Base-by-base conservation (phyloP, 2,888 invertebrate genomes). In the Ophion obscuratus region DNA sequence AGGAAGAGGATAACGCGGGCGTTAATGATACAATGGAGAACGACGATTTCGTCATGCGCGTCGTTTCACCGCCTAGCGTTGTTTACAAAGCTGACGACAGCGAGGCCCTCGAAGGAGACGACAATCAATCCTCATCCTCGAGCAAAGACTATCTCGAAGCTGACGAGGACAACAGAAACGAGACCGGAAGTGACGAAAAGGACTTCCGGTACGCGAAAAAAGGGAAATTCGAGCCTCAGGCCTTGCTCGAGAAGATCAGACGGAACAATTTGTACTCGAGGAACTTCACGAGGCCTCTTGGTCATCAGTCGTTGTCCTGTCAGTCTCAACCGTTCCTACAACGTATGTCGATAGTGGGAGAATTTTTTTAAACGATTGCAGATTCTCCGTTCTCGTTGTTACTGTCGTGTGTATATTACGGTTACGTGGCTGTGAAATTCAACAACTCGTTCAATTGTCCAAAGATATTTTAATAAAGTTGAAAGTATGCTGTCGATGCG, bases 321-420 rank as follows among this genome's bases (percentile, higher is more conserved):
- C 96, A 96, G 75, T 97, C 97, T 2, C 98, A 97, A 81, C 96
- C 97, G 20, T 98, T 97, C 93, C 94, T 97, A 85, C 97, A 97
- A 93, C 95, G 97, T 91, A 95, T 98, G 93, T 97, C 97, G 20
- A 95, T 97, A 87, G 96, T 97, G 85, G 98, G 98, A 0, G 97
- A 98, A 95, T 97, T 98, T 95, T 96, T 96, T 91, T 94, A 24
- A 70, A 64, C 67, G 3, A 10, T 71, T 66, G 20, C n/a, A 31
- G 62, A 47, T 68, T 77, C 27, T 74, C 76, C 17, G 17, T 76
- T 53, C 36, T 67, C 24, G 53, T 17, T 61, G 36, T 59, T 11
- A 9, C 24, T 40, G 24, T 53, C 53, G 27, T 9, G 7, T 24
- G 11, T 57, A 20, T 81, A n/a, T 59, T 24, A 70, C 53, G 62